Conservation (phyloP, 2,888 invertebrate species). For the Eudemis profundana region DNA sequence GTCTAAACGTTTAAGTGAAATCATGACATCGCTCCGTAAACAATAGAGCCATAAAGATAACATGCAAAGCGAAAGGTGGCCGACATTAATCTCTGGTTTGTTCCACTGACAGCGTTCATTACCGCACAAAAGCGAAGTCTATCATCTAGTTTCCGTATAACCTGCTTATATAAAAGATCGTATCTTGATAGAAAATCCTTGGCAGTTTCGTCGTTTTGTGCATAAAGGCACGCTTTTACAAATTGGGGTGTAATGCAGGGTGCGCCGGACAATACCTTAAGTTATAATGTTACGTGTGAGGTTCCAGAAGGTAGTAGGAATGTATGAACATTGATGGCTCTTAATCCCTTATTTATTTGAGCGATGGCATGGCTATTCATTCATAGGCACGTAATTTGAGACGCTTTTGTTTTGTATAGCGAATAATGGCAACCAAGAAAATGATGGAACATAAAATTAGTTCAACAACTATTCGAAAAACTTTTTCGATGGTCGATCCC, state of each 20-base stretch:
- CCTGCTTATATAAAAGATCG: background rate
- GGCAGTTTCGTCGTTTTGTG: background rate
- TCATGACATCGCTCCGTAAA: conserved; percentile 68
- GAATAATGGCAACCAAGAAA: background rate
- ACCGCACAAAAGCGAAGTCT: conserved; percentile 76
- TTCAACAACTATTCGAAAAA: too few species aligned
- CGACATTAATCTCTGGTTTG: conserved; percentile 76
- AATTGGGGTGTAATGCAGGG: conserved; percentile 70
- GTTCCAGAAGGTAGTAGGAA: background rate
- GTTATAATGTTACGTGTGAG: conserved; percentile 16
- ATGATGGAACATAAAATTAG: too few species aligned
- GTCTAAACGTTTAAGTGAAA: conserved; percentile 49
- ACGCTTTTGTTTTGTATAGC: background rate
- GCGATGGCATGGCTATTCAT: background rate
- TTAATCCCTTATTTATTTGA: background rate
- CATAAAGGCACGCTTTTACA: conserved; percentile 62
- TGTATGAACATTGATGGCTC: background rate
- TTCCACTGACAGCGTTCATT: conserved; percentile 79
- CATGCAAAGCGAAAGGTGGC: conserved; percentile 68
- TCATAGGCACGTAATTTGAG: background rate
- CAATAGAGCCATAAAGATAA: conserved; percentile 74
- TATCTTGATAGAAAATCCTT: background rate
- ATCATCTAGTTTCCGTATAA: conserved; percentile 71
- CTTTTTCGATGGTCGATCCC: too few species aligned
- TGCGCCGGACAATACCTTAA: conserved; percentile 60